phyloP scores from a whole-genome alignment of 2,797 vertebrate genomes.

The Botia almorhae region DNA sequence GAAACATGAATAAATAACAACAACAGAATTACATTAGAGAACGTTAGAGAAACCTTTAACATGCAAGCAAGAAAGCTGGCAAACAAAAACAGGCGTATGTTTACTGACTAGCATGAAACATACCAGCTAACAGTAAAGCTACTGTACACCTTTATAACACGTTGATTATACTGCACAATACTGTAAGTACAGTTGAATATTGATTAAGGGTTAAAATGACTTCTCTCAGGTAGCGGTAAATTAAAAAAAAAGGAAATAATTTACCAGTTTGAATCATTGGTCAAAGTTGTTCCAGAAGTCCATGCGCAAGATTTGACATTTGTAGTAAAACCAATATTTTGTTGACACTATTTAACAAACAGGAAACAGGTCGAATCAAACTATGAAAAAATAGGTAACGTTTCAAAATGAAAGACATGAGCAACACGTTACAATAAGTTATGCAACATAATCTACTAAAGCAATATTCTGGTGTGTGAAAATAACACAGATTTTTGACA shows the following conservation, averaged over 20 bases:
- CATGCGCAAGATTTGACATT: not conserved
- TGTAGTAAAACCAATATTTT: not conserved
- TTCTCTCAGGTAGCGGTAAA: too few relatives aligned
- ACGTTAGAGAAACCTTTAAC: not conserved
- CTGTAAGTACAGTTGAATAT: too few relatives aligned
- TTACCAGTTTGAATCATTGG: not conserved
- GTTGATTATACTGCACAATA: too few relatives aligned
- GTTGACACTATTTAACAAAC: not conserved
- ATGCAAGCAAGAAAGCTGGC: not conserved
- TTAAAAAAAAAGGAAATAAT: not conserved
- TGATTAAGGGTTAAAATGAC: too few relatives aligned
- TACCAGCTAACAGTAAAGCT: not conserved
- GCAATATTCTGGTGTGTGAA: not conserved
- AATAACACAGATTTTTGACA: too few relatives aligned
- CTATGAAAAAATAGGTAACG: not conserved
- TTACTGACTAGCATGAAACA: not conserved
- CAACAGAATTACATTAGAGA: not conserved
- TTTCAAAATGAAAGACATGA: constrained; percentile 5
- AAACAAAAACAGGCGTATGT: not conserved
- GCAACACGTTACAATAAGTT: not conserved
- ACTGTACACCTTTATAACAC: not conserved
- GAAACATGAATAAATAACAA: not conserved
- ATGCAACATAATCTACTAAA: not conserved
- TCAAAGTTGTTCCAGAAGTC: not conserved
- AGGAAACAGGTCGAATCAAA: not conserved